Conservation (phyloP, 2,113 vertebrate genomes). For the Gracilinanus agilis region DNA sequence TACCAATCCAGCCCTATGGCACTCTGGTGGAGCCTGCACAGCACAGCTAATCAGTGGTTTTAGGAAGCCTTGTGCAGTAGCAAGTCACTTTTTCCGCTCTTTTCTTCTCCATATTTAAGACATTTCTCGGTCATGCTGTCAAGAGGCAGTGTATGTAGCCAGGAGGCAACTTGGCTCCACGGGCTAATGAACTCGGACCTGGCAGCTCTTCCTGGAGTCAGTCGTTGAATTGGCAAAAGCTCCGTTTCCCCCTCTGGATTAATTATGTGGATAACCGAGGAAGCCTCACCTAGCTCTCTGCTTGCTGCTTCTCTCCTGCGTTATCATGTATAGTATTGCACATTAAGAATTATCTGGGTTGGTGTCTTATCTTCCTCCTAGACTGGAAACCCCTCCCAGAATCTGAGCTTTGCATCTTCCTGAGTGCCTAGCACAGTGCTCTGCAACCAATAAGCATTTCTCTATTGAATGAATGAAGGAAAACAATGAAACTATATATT, state of each 20-base stretch:
- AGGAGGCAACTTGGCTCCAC: conserved; percentile 25
- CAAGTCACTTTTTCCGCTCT: conserved; percentile 78
- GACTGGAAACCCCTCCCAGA: neutral
- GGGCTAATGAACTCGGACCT: neutral
- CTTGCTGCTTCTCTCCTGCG: neutral
- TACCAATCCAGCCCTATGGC: conserved; percentile 23
- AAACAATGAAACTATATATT: neutral
- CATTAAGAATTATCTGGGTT: neutral
- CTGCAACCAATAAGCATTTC: neutral
- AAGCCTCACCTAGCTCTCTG: neutral
- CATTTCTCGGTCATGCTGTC: conserved; percentile 44
- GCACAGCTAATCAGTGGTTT: conserved; percentile 68
- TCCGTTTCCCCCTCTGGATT: neutral
- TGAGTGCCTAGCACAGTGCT: neutral
- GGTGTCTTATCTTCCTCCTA: neutral
- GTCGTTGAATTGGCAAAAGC: neutral
- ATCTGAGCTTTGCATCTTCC: neutral
- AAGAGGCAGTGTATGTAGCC: conserved; percentile 4
- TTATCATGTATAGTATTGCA: neutral
- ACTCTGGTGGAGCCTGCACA: conserved; percentile 46
- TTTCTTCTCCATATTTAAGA: conserved; percentile 56
- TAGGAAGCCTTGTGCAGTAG: conserved; percentile 68
- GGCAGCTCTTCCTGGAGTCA: neutral
- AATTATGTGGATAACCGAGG: neutral
- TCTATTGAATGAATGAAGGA: neutral